These are phyloP conservation scores for Ormyrus pomaceus DNA, from an alignment of 2,888 invertebrate species.

Conservation along the genomic window DNA sequence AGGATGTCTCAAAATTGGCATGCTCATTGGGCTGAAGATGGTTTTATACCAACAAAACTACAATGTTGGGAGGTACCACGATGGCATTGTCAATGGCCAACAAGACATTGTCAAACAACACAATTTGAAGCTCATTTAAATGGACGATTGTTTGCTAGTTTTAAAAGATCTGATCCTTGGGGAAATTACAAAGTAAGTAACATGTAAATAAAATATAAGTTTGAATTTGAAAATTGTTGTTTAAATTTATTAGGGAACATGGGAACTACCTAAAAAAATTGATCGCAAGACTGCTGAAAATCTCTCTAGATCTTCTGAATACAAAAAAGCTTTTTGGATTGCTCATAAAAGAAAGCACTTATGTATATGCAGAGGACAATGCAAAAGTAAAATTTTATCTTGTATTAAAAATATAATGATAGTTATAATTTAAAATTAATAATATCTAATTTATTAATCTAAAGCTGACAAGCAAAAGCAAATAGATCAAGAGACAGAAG, in stretches of 20 bases:
- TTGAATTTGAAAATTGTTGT: neutral
- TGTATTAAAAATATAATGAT: neutral
- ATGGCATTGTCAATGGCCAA: constrained; percentile 66
- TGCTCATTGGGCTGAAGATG: constrained; percentile 65
- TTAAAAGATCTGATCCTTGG: constrained; percentile 61
- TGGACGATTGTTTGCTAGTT: constrained; percentile 61
- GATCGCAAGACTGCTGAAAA: constrained; percentile 60
- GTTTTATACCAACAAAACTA: constrained; percentile 63
- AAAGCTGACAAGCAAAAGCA: neutral
- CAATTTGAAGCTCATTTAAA: constrained; percentile 62
- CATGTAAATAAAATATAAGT: constrained; percentile 8
- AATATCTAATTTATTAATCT: neutral
- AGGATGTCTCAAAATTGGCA: constrained; percentile 68
- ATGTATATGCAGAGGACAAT: constrained; percentile 30
- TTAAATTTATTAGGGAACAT: constrained; percentile 57
- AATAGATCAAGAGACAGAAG: constrained; percentile 12
- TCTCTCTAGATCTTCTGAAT: constrained; percentile 60
- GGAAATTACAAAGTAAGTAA: constrained; percentile 63
- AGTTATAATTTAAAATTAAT: neutral
- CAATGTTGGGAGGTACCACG: constrained; percentile 68
- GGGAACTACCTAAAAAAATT: constrained; percentile 66
- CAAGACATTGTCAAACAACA: constrained; percentile 63
- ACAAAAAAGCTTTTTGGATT: constrained; percentile 61
- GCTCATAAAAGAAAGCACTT: constrained; percentile 56
- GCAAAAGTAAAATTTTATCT: constrained; percentile 20